These are phyloP conservation scores for Napeogenes sylphis DNA, from an alignment of 2,888 invertebrate species.

Conservation along the genomic window DNA sequence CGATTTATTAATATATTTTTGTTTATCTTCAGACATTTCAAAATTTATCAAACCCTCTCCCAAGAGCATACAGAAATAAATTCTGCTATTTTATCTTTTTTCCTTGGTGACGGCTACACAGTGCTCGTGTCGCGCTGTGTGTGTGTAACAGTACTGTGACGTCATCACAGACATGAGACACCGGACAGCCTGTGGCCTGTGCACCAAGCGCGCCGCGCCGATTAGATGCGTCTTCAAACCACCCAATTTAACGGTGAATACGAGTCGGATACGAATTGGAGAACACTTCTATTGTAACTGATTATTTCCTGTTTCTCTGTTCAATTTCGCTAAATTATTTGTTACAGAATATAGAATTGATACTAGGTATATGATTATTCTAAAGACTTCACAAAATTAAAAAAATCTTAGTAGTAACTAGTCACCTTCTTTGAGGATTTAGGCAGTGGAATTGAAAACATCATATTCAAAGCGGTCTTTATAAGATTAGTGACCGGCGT, in stretches of 20 bases:
- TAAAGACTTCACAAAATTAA: neutral
- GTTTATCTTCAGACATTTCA: too few relatives aligned
- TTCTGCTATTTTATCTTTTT: too few relatives aligned
- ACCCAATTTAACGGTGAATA: constrained; percentile 72
- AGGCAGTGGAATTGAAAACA: constrained; percentile 18
- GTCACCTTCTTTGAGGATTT: constrained; percentile 18
- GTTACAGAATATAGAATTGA: too few relatives aligned
- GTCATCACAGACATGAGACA: constrained; percentile 47
- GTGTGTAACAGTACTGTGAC: constrained; percentile 32
- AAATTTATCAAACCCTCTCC: too few relatives aligned
- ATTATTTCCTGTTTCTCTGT: constrained; percentile 21
- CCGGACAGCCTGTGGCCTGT: constrained; percentile 37
- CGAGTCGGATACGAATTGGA: constrained; percentile 27
- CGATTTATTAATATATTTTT: too few relatives aligned
- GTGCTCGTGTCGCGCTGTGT: neutral
- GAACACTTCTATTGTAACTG: constrained; percentile 24
- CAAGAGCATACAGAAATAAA: too few relatives aligned
- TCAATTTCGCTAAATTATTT: too few relatives aligned
- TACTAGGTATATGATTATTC: neutral
- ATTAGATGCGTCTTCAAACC: constrained; percentile 56
- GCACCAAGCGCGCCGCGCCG: constrained; percentile 57
- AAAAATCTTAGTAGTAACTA: constrained; percentile 1
- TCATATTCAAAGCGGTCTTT: constrained; percentile 12
- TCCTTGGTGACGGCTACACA: neutral
- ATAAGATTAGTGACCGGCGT: constrained; percentile 18